A percentile compares a stretch with the other conserved stretches of the same genome.
Conservation (phyloP, 2,888 invertebrate genomes). For the Drosophila neotestacea region DNA sequence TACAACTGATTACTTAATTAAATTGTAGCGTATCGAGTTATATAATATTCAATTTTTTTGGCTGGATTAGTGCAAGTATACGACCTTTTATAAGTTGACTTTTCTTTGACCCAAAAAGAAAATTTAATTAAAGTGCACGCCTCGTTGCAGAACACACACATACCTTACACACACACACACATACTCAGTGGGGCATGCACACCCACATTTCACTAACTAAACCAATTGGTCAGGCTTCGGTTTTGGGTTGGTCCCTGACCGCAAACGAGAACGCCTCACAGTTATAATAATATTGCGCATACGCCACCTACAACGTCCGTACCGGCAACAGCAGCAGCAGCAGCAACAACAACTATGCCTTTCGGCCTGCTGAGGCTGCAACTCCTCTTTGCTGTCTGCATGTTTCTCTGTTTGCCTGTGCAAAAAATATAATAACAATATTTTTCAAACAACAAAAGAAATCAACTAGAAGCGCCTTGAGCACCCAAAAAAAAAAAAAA, state of each 20-base stretch:
- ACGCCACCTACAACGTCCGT: constrained; percentile 74
- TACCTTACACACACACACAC: constrained; percentile 19
- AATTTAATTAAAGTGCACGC: constrained; percentile 81
- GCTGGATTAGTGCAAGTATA: constrained; percentile 16
- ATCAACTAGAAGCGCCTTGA: constrained; percentile 80
- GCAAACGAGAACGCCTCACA: constrained; percentile 75
- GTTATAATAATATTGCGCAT: constrained; percentile 79
- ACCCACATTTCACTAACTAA: constrained; percentile 78
- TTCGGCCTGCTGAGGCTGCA: constrained; percentile 55
- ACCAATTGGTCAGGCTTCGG: constrained; percentile 72
- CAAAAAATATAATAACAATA: constrained; percentile 74
- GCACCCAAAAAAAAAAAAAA: constrained; percentile 25
- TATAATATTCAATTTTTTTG: constrained; percentile 44
- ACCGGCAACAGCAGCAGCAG: constrained; percentile 19
- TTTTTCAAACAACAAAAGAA: constrained; percentile 80
- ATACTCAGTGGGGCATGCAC: constrained; percentile 45
- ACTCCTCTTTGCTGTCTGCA: constrained; percentile 70
- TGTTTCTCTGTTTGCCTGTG: constrained; percentile 14
- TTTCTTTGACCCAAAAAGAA: constrained; percentile 71
- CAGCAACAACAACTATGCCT: constrained; percentile 46
- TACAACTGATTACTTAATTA: constrained; percentile 64
- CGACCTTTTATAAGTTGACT: constrained; percentile 18
- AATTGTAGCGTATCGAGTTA: constrained; percentile 53
- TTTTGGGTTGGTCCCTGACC: constrained; percentile 76
- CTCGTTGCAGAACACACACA: constrained; percentile 39